Percentiles rank a stretch among this genome's conserved stretches.
phyloP scores from a whole-genome alignment of 2,888 invertebrate genomes.

The Punctoribates punctum region DNA sequence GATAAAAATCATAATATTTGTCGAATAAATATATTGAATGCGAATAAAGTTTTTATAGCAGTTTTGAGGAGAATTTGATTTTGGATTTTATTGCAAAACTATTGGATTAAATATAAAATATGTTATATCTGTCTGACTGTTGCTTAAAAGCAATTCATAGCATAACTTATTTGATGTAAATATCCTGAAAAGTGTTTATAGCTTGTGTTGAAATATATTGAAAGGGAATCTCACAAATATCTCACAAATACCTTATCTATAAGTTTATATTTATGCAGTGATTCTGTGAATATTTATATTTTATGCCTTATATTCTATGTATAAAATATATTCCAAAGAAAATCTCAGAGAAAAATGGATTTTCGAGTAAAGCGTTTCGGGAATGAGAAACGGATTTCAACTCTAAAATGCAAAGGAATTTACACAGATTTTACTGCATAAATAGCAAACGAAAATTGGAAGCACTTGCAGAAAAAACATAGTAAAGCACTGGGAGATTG shows the following conservation, averaged over 20 bases:
- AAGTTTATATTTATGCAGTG: slow-evolving; percentile 14
- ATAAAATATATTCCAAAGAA: not conserved
- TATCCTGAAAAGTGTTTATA: slow-evolving; percentile 5
- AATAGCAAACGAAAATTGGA: slow-evolving; percentile 29
- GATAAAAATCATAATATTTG: too few relatives aligned
- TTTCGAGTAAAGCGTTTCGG: slow-evolving; percentile 14
- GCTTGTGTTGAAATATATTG: not conserved
- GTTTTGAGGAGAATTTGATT: too few relatives aligned
- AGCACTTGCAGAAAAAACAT: not conserved
- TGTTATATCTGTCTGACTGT: too few relatives aligned
- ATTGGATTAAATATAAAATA: too few relatives aligned
- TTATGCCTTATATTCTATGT: slow-evolving; percentile 26
- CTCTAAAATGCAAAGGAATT: slow-evolving; percentile 33
- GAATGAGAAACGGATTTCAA: slow-evolving; percentile 31
- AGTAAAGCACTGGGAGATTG: slow-evolving; percentile 28
- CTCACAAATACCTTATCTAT: slow-evolving; percentile 18
- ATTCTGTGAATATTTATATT: slow-evolving; percentile 42
- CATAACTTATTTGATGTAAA: slow-evolving; percentile 14
- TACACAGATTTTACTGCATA: slow-evolving; percentile 33
- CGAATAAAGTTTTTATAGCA: too few relatives aligned
- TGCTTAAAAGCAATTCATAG: too few relatives aligned
- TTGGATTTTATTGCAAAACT: too few relatives aligned
- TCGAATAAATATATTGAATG: too few relatives aligned
- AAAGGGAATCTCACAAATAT: not conserved
- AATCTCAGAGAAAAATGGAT: slow-evolving; percentile 36